These are phyloP conservation scores for Vulpes vulpes DNA, from an alignment of 2,113 vertebrate species.

Conservation along the genomic window DNA sequence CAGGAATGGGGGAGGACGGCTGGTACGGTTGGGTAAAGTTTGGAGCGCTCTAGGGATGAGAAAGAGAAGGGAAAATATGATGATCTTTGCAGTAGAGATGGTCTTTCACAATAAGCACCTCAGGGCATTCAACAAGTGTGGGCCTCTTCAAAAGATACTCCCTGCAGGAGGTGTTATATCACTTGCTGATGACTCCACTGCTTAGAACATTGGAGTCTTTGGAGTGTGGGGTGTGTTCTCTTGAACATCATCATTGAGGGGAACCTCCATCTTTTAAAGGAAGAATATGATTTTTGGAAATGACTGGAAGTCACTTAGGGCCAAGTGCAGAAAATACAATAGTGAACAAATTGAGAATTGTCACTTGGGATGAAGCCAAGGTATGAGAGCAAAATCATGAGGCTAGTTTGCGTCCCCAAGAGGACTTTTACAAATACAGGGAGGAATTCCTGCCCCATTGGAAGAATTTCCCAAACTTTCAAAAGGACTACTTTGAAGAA, in stretches of 20 bases:
- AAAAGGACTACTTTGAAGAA: neutral
- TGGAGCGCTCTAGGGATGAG: neutral
- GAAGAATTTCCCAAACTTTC: neutral
- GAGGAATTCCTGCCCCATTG: neutral
- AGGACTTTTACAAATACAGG: neutral
- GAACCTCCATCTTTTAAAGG: conserved; percentile 37
- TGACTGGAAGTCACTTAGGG: neutral
- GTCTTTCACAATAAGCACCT: conserved; percentile 26
- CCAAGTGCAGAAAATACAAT: neutral
- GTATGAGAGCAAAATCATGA: neutral
- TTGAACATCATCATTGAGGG: neutral
- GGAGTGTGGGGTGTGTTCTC: neutral
- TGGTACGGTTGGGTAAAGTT: neutral
- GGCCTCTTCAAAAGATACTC: neutral
- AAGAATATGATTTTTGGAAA: conserved; percentile 58
- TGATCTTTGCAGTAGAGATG: neutral
- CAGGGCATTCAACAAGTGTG: conserved; percentile 52
- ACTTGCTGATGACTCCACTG: neutral
- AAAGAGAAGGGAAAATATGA: neutral
- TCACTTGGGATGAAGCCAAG: neutral
- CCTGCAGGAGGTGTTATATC: neutral
- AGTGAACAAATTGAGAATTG: neutral
- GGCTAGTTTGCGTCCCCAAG: neutral
- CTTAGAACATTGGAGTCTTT: neutral
- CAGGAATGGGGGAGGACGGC: neutral